Percentiles rank a stretch among this genome's conserved stretches.
Evolutionary conservation across 2,888 invertebrate genomes (phyloP).

Genomic region (Rhagophthalmus giganteus): DNA sequence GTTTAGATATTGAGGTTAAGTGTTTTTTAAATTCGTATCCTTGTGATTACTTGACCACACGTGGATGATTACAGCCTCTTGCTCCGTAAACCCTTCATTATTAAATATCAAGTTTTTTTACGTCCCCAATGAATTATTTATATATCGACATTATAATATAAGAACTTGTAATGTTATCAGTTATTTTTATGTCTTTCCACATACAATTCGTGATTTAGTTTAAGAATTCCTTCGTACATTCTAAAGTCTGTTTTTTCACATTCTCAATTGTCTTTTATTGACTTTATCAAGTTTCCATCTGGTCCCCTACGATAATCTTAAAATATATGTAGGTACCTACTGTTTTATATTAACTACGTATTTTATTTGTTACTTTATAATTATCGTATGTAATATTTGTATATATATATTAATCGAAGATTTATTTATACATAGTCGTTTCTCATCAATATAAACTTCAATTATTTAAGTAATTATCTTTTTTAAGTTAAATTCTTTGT

Average conservation of each 20-base stretch:
- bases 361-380: background rate
- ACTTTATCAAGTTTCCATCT: conserved; percentile 10
- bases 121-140: conserved; percentile 28
- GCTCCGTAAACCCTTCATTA: conserved; percentile 29
- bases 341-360: background rate
- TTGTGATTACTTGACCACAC: conserved; percentile 41
- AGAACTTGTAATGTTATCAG: conserved; percentile 15
- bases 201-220: background rate
- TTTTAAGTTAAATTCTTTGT: background rate
- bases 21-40: conserved; percentile 36
- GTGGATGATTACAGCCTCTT: conserved; percentile 39
- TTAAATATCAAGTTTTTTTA: conserved; percentile 6
- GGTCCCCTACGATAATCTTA: conserved; percentile 3
- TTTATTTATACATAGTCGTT: no score
- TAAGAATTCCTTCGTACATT: conserved; percentile 5
- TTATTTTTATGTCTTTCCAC: background rate
- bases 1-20: conserved; percentile 35
- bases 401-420: no score
- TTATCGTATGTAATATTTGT: no score
- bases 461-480: no score
- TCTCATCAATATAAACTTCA: no score
- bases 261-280: conserved; percentile 8
- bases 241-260: conserved; percentile 11
- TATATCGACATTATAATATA: conserved; percentile 27
- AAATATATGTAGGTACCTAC: background rate